Base-by-base conservation (phyloP, 1,140 invertebrate species). In the Eumaeus atala region DNA sequence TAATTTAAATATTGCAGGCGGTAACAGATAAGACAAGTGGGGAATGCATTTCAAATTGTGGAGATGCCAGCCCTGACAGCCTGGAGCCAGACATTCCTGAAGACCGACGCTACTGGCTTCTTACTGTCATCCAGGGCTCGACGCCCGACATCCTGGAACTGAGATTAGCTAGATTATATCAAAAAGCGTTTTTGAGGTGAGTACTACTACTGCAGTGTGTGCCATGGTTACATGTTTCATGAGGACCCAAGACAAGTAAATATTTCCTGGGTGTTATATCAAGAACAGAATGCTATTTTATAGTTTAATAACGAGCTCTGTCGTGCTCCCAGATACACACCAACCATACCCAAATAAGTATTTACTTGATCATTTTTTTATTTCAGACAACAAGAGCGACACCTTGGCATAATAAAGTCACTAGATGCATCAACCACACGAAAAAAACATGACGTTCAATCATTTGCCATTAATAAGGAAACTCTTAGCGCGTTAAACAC, bases 41-140 rank as follows among this genome's bases (percentile, higher is more conserved):
- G 1, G 84, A 87, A 54, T 87, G 83, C 62, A 61, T 84, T 11
- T 61, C 77, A 11, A 84, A 87, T 57, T 87, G 83, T 44, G 77
- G 71, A 9, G 83, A 79, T 9, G 61, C 64, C 11, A 63, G 66
- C 0, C 84, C 84, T n/a, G 81, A 73, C 18, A 82, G 81, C 40
- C 53, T 87, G 47, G 80, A 82, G 52, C 78, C 80, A 17, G 84
- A 84, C 34, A 80, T 87, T 6, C 84, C 84, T 0, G 84, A 84
- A 9, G 90, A 91, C 68, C 77, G 90, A 47, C 89, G 93, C 18
- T 95, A 94, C 77, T 95, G 94, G 94, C 74, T 95, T 34, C 72
- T 95, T 1, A 95, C 94, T 3, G 92, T 95, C 28, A 88, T 95
- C 40, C 72, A 90, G 64, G 73, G 90, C 33, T 72, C 89, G 56